phyloP scores from a whole-genome alignment of 2,797 vertebrate genomes.

The Bradypodion pumilum region DNA sequence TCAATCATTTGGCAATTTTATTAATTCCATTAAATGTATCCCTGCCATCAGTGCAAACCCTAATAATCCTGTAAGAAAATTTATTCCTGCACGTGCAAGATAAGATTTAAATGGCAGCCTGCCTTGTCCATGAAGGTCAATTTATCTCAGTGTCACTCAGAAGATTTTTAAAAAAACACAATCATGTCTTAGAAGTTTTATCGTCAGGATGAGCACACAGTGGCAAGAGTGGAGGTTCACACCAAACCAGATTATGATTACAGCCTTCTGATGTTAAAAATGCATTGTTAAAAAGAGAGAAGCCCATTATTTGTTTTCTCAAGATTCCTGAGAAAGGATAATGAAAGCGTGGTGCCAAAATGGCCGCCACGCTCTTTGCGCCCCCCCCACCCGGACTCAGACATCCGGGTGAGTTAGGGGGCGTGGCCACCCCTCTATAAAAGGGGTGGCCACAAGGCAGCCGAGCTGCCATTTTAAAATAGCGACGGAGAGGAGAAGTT shows the following conservation, averaged over 20 bases:
- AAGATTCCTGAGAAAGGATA: background rate
- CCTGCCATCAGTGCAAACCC: background rate
- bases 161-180: slow-evolving; percentile 13
- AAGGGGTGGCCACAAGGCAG: too few relatives aligned
- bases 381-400: too few relatives aligned
- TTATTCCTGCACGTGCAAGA: slow-evolving; percentile 24
- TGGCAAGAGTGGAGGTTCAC: slow-evolving; percentile 6
- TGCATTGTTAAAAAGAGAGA: background rate
- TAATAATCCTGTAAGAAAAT: slow-evolving; percentile 26
- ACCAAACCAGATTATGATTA: background rate
- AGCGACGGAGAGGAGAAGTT: too few relatives aligned
- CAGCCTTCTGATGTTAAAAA: background rate
- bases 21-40: slow-evolving; percentile 28
- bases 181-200: slow-evolving; percentile 49
- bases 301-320: background rate
- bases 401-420: too few relatives aligned
- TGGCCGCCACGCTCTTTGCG: too few relatives aligned
- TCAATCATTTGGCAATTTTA: slow-evolving; percentile 11
- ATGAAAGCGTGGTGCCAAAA: too few relatives aligned
- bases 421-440: too few relatives aligned
- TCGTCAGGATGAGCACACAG: slow-evolving; percentile 40
- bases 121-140: slow-evolving; percentile 42
- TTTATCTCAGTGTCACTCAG: slow-evolving; percentile 45
- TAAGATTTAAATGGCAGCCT: slow-evolving; percentile 28
- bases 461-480: too few relatives aligned